A percentile compares a stretch with the other conserved stretches of the same genome.
Conservation (phyloP, 2,113 vertebrate species). For the Rynchops niger region DNA sequence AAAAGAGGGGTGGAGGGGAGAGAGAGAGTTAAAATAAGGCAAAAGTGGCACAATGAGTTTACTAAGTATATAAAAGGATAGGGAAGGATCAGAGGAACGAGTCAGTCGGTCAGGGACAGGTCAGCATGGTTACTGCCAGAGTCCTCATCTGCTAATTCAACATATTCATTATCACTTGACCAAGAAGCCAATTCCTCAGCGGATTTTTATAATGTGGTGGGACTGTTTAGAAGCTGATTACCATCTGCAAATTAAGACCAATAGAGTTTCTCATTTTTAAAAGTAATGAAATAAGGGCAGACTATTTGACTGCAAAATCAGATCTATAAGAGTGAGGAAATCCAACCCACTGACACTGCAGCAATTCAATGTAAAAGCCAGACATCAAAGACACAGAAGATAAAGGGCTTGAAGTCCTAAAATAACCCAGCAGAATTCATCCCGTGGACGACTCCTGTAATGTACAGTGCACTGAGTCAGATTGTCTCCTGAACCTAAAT, state of each 20-base stretch:
- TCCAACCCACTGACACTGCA: not conserved
- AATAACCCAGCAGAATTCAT: not conserved
- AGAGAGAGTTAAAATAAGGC: not conserved
- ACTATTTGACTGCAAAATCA: not conserved
- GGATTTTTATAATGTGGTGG: not conserved
- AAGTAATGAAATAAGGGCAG: not conserved
- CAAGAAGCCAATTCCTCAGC: not conserved
- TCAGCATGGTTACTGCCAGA: not conserved
- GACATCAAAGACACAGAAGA: not conserved
- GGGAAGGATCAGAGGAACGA: not conserved
- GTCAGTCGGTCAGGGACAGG: not conserved
- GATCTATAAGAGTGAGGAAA: not conserved
- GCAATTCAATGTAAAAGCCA: not conserved
- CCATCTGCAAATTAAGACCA: not conserved
- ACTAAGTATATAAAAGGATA: not conserved
- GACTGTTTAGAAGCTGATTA: not conserved
- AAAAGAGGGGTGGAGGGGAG: accelerated
- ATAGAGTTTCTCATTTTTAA: not conserved
- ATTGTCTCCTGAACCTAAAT: not conserved
- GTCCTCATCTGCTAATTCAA: not conserved
- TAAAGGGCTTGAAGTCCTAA: not conserved
- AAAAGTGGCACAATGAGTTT: not conserved
- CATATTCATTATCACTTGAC: not conserved
- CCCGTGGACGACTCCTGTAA: not conserved
- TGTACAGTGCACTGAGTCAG: not conserved